A percentile compares a stretch with the other conserved stretches of the same genome.
Evolutionary conservation across 2,797 vertebrate genomes (phyloP).

Genomic region (Hippopotamyrus pictus): DNA sequence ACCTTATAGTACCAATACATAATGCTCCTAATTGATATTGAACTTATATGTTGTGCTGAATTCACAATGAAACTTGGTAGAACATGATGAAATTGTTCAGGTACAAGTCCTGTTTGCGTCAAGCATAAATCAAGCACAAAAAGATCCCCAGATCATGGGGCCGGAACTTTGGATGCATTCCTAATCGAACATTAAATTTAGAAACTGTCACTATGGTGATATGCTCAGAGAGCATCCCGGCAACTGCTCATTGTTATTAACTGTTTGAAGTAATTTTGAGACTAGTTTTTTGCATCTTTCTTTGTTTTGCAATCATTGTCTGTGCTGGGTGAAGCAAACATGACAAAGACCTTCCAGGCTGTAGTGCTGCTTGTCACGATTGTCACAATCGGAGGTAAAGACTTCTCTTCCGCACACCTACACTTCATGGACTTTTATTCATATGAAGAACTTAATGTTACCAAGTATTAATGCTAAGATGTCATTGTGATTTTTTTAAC

Average conservation of each 20-base stretch:
- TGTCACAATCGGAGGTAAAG: slow-evolving; percentile 40
- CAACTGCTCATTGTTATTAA: neutral
- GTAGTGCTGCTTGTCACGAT: slow-evolving; percentile 43
- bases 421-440: neutral
- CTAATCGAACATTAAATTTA: neutral
- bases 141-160: slow-evolving; percentile 9
- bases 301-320: neutral
- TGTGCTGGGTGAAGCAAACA: slow-evolving; percentile 30
- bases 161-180: slow-evolving; percentile 6
- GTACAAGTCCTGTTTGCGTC: neutral
- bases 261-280: neutral
- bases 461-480: neutral
- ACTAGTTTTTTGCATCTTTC: slow-evolving; percentile 1
- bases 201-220: neutral
- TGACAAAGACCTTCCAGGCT: slow-evolving; percentile 34
- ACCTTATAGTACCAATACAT: neutral
- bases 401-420: neutral
- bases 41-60: neutral
- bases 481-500: neutral
- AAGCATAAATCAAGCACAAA: neutral
- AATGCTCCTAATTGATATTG: neutral
- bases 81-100: neutral
- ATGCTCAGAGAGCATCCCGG: neutral
- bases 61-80: neutral
- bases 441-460: neutral